Conservation (phyloP, 2,888 invertebrate species). For the Xestoiulus laeticollis region DNA sequence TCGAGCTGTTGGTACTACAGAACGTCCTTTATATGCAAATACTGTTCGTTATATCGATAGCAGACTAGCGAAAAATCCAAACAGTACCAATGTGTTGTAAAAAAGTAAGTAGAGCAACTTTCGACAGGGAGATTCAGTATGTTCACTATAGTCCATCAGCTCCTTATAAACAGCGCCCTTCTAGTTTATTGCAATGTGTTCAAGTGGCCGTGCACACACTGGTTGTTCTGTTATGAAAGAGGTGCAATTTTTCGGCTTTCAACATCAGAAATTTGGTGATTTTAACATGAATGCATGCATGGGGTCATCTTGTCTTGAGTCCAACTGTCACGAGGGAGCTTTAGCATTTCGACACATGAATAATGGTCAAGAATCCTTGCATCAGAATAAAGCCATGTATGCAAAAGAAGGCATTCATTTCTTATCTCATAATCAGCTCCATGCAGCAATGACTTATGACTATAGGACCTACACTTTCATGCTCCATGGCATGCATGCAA, state of each 20-base stretch:
- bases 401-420: conserved; percentile 24
- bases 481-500: too few species aligned
- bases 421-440: conserved; percentile 19
- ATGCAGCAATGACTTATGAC: conserved; percentile 16
- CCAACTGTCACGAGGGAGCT: too few species aligned
- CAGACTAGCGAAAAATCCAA: too few species aligned
- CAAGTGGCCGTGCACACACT: background rate
- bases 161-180: background rate
- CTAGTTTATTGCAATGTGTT: background rate
- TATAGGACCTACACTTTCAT: too few species aligned
- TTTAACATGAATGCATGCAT: background rate
- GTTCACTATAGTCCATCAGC: background rate
- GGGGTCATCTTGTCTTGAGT: background rate
- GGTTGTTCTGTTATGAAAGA: background rate
- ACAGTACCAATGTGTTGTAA: too few species aligned
- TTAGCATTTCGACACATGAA: background rate
- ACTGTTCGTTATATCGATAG: too few species aligned
- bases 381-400: background rate
- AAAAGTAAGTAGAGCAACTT: too few species aligned
- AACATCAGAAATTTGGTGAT: background rate
- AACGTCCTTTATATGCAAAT: too few species aligned
- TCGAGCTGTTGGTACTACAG: too few species aligned
- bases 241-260: background rate
- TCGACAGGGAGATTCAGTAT: background rate
- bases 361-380: background rate